Base-by-base conservation (phyloP, 2,888 invertebrate genomes). In the Lithophane leautieri region DNA sequence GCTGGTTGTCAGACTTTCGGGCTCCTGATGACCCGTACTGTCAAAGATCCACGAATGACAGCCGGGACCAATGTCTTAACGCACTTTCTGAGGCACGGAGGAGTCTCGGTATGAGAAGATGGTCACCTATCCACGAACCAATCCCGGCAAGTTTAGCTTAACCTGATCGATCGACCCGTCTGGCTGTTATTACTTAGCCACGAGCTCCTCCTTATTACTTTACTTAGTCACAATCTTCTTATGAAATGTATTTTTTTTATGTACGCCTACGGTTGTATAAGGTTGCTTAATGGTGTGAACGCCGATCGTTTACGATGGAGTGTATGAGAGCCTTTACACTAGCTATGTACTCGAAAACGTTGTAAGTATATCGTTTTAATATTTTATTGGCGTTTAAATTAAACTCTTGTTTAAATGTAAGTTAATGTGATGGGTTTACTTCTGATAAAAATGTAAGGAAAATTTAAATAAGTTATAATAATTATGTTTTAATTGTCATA, bases 301-400 rank as follows among this genome's bases (percentile, higher is more conserved):
- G 0, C 7, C 4, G 16, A 67, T n/a, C 44, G 6, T 0, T 28
- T 44, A 56, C 9, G 34, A 34, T 16, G 19, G 44, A 67, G 56
- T 67, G 56, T 14, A 44, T 3, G 7, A 19, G 2, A 40, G 0
- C 47, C 74, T 40, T 63, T 47, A 78, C 19, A 62, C 9, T 22
- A 47, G n/a, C 12, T 44, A 47, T 16, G 25, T 47, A n/a, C 22
- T 63, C 2, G 4, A 54, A 65, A 34, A 42, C 22, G 0, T 56
- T 65, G 60, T 54, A 44, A 11, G 12, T 68, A 28, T 79, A 73
- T 34, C 34, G 34, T 50, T 50, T 52, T 12, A 61, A 42, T 19
- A 40, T 40, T 22, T 34, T 65, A 68, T 54, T 28, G 11, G 11
- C 25, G 52, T 47, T 44, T 16, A 70, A 79, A 78, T 66, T 69